phyloP scores from a whole-genome alignment of 2,113 vertebrate species.

The Podiceps cristatus region DNA sequence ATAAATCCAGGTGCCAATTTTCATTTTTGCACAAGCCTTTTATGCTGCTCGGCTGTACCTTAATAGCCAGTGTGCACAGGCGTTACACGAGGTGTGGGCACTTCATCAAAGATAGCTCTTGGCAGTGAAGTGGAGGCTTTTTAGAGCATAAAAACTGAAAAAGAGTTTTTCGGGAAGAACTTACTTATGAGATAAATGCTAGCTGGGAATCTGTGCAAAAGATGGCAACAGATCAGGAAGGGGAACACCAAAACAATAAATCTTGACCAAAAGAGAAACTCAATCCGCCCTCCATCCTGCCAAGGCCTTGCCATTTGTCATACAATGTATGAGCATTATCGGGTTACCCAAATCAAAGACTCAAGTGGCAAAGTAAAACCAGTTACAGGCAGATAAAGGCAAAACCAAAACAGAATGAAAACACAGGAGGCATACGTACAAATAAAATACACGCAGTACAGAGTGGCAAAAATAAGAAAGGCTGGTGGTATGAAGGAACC shows the following conservation, averaged over 20 bases:
- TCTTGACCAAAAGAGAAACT: neutral
- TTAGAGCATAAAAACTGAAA: neutral
- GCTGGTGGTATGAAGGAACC: neutral
- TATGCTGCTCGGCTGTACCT: neutral
- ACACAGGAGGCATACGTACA: neutral
- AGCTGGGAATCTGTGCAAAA: neutral
- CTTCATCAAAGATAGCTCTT: neutral
- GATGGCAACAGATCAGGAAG: neutral
- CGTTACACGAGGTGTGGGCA: neutral
- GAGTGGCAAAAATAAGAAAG: neutral
- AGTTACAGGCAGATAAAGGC: neutral
- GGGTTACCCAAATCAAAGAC: neutral
- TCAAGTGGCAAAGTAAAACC: neutral
- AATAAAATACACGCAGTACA: neutral
- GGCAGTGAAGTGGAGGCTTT: neutral
- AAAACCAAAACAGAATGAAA: neutral
- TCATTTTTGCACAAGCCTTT: neutral
- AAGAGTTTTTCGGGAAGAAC: neutral
- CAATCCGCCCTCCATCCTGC: neutral
- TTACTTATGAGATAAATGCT: neutral
- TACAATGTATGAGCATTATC: neutral
- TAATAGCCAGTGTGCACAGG: neutral
- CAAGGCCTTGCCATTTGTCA: neutral
- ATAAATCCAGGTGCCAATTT: neutral
- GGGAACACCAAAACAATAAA: neutral